Evolutionary conservation across 2,888 invertebrate species (phyloP).

Genomic region (Melinaea menophilus): DNA sequence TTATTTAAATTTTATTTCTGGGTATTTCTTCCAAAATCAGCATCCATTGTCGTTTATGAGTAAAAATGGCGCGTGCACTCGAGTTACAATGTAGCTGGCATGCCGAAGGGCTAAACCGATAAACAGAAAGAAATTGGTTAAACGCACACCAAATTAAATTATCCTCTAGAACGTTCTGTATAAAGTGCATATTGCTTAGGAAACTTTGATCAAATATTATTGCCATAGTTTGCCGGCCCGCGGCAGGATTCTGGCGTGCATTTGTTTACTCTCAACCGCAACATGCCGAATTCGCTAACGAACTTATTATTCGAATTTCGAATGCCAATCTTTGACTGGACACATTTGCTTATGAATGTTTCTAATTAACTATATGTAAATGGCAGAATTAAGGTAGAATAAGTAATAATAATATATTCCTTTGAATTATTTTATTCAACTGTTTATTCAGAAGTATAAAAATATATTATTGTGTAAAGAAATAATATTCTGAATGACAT

Average conservation of each 20-base stretch:
- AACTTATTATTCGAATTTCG: conserved; percentile 63
- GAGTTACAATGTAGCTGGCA: conserved; percentile 40
- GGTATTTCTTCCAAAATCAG: neutral
- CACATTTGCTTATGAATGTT: conserved; percentile 29
- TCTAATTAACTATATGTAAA: conserved; percentile 8
- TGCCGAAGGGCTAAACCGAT: conserved; percentile 39
- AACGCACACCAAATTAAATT: conserved; percentile 26
- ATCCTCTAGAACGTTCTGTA: conserved; percentile 27
- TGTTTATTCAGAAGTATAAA: too few species aligned
- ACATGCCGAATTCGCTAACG: conserved; percentile 54
- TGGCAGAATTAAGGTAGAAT: neutral
- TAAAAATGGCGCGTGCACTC: conserved; percentile 35
- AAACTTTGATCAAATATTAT: conserved; percentile 28
- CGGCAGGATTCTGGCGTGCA: conserved; percentile 49
- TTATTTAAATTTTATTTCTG: neutral
- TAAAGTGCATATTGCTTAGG: conserved; percentile 34
- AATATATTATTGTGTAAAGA: too few species aligned
- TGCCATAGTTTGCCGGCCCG: conserved; percentile 39
- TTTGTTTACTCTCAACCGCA: conserved; percentile 50
- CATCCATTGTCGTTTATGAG: conserved; percentile 29
- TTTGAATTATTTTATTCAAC: too few species aligned
- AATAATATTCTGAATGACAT: too few species aligned
- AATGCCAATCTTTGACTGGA: conserved; percentile 43
- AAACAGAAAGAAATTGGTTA: conserved; percentile 41
- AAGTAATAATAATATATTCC: neutral